These are phyloP conservation scores for Gila orcuttii DNA, from an alignment of 2,113 vertebrate species.

Conservation along the genomic window DNA sequence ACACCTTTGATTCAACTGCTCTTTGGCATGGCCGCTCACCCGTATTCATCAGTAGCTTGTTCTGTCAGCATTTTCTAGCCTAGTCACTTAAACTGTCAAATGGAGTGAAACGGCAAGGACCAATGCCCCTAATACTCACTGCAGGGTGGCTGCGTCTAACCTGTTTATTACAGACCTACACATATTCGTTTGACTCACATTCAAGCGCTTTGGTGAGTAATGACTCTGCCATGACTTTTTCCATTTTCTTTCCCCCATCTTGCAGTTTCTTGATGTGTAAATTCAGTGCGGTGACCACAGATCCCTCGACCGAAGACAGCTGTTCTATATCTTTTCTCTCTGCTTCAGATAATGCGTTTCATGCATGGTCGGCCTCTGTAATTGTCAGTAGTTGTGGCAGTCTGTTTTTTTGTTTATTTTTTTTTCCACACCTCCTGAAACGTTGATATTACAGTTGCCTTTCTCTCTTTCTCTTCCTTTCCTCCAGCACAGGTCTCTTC, in stretches of 20 bases:
- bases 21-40: slow-evolving; percentile 2
- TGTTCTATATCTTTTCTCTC: slow-evolving; percentile 26
- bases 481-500: not conserved
- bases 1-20: slow-evolving; percentile 6
- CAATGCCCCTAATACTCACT: not conserved
- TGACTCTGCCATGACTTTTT: slow-evolving; percentile 17
- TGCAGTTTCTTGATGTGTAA: slow-evolving; percentile 37
- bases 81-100: slow-evolving; percentile 48
- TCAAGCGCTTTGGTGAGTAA: slow-evolving; percentile 27
- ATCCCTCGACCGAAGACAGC: slow-evolving; percentile 2
- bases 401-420: not conserved
- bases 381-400: slow-evolving; percentile 42
- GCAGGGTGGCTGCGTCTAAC: slow-evolving; percentile 27
- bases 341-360: slow-evolving; percentile 36
- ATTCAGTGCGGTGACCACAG: slow-evolving; percentile 32
- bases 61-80: slow-evolving; percentile 28
- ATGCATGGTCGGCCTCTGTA: slow-evolving; percentile 42
- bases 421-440: slow-evolving; percentile 3
- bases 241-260: slow-evolving; percentile 20
- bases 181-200: slow-evolving; percentile 11
- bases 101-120: not conserved
- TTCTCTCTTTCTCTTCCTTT: not conserved
- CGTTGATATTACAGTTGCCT: not conserved
- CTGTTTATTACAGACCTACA: slow-evolving; percentile 15
- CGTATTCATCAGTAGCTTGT: not conserved